A percentile compares a stretch with the other conserved stretches of the same genome.
Conservation (phyloP, 2,888 invertebrate genomes). For the Sarcophaga subvicina region DNA sequence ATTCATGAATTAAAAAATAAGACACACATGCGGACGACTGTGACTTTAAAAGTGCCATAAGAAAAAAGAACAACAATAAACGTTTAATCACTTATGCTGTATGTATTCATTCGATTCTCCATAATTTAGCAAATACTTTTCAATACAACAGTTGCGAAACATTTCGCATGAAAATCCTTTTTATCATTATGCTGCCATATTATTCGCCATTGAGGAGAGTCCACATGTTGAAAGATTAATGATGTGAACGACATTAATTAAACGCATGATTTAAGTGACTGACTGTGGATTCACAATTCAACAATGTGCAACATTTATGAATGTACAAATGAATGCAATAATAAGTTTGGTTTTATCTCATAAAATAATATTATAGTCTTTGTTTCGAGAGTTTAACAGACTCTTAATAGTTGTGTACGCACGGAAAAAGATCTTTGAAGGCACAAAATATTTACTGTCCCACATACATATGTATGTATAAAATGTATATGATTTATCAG, state of each 20-base stretch:
- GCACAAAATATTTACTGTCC: neutral
- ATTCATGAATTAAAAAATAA: neutral
- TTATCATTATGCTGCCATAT: slow-evolving; percentile 9
- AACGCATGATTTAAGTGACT: slow-evolving; percentile 59
- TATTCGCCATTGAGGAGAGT: neutral
- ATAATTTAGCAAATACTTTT: neutral
- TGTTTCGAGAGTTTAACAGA: neutral
- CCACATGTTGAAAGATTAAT: slow-evolving; percentile 49
- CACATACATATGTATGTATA: no score
- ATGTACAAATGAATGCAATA: neutral
- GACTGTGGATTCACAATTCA: neutral
- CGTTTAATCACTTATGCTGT: neutral
- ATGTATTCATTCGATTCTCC: neutral
- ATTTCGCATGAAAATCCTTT: slow-evolving; percentile 11
- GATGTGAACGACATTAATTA: slow-evolving; percentile 64
- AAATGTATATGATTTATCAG: no score
- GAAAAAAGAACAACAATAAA: neutral
- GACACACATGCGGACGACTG: neutral
- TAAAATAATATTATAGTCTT: neutral
- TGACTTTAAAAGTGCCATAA: neutral
- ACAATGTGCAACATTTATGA: neutral
- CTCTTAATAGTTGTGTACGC: neutral
- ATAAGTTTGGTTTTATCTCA: neutral
- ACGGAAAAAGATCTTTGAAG: neutral
- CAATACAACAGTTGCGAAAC: neutral